Evolutionary conservation across 2,113 vertebrate genomes (phyloP), one percentile per base, ranked within the genome.

Genomic region (Butastur rufipennis): DNA sequence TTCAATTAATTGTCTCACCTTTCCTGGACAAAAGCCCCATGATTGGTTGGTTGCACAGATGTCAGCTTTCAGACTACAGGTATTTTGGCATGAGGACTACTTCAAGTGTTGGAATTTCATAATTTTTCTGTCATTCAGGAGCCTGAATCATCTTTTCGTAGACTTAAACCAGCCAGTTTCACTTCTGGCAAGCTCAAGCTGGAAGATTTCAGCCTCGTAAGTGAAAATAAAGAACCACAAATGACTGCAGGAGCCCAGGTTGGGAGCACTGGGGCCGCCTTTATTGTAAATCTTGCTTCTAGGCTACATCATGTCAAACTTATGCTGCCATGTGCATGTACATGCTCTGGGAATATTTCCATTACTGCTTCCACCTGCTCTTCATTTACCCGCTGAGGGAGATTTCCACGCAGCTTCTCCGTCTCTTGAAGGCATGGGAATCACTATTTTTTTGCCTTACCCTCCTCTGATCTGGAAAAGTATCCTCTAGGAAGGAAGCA

Each of bases 321-420:
- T 8, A 5, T 31, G 65, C 65, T 63, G 36, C 77, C 23, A 0
- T 0, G n/a, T 40, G 27, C 18, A 0, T 7, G 26, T 9, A 6
- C 23, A 1, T 36, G 4, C 32, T 67, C 47, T 58, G 68, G 56
- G 63, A 78, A 10, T 65, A 5, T 74, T 81, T 21, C 84, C 31
- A 6, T 23, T 21, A 3, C 36, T 66, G 50, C 81, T 80, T 56
- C 55, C 68, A 61, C 27, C 67, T 83, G 43, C 67, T 74, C 43
- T 38, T 72, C 70, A 2, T 40, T 47, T 43, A 40, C n/a, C 81
- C 66, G 0, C 70, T 2, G 19, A 82, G 43, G 47, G 70, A 78
- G 36, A 10, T 68, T 65, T 59, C 48, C 15, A 1, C 2, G n/a
- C 47, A 25, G 47, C 20, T 81, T 45, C 65, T 52, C 32, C 4